Base-by-base conservation (phyloP, 2,888 invertebrate species). In the Nomada goodeniana region DNA sequence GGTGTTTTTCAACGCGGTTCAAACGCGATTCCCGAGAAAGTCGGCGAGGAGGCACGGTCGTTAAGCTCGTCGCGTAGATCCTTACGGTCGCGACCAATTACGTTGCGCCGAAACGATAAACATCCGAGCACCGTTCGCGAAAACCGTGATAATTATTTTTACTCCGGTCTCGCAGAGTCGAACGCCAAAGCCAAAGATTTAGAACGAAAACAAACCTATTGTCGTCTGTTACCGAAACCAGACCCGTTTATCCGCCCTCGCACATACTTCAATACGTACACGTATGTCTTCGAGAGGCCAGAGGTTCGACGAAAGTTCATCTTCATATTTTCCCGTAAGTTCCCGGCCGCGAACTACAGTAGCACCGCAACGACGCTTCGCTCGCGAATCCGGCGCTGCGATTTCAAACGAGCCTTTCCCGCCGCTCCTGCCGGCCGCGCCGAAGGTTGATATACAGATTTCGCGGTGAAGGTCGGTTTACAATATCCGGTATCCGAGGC, bases 381-480 rank as follows among this genome's bases (percentile, higher is more conserved):
- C 59, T 61, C n/a, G 76, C 63, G 67, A 83, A 63, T 44, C 61
- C 53, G 64, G 74, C 67, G 68, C 68, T 55, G 64, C 76, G 61
- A 75, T 84, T 77, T 77, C 68, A 80, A 77, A 69, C 61, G 42
- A 26, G 60, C 36, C 57, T 20, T 47, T 47, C 53, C 2, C 36
- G 36, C 64, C 15, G n/a, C 52, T 60, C 60, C 44, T 3, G 59
- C 63, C 52, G 55, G 70, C 68, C 84, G 65, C 60, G 68, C 23
- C 71, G 84, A 84, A 84, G 84, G 85, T 82, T 82, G 76, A 74
- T 85, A 74, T 75, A 79, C 82, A 76, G 85, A 85, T 85, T 85
- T 85, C 85, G 85, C 82, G 85, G 85, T 85, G 85, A 85, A 85
- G 85, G 85, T 85, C 85, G 85, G 82, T 82, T 85, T 82, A 82